phyloP scores from a whole-genome alignment of 1,140 invertebrate genomes.

The Drosophila pachea region DNA sequence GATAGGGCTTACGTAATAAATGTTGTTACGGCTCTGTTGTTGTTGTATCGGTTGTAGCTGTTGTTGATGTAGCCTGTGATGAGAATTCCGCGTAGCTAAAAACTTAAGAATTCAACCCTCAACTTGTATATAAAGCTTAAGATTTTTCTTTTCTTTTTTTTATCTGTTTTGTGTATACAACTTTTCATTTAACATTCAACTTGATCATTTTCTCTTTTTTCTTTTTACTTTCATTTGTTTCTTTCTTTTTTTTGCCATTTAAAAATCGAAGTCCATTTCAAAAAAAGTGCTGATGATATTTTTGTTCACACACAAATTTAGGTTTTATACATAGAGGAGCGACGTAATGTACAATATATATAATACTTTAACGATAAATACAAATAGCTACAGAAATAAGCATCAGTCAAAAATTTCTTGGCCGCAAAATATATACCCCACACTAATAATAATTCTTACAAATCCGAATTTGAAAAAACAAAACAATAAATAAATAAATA shows the following conservation, averaged over 20 bases:
- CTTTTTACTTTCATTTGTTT: slow-evolving; percentile 27
- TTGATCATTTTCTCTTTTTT: slow-evolving; percentile 29
- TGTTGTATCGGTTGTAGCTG: slow-evolving; percentile 31
- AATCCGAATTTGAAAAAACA: slow-evolving; percentile 39
- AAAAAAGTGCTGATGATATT: slow-evolving; percentile 78
- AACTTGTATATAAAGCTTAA: slow-evolving; percentile 76
- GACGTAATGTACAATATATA: slow-evolving; percentile 66
- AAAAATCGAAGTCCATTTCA: slow-evolving; percentile 79
- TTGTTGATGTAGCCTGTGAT: slow-evolving; percentile 48
- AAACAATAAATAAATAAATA: slow-evolving; percentile 13
- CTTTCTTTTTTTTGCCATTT: slow-evolving; percentile 53
- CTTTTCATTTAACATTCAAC: slow-evolving; percentile 43
- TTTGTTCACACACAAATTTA: slow-evolving; percentile 78
- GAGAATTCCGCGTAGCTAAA: slow-evolving; percentile 63
- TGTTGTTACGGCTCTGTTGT: slow-evolving; percentile 46
- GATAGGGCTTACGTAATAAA: slow-evolving; percentile 61
- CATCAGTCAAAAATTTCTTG: slow-evolving; percentile 77
- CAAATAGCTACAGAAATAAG: slow-evolving; percentile 64
- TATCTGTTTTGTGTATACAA: slow-evolving; percentile 64
- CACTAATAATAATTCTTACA: slow-evolving; percentile 20
- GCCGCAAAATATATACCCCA: slow-evolving; percentile 59
- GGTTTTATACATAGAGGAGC: slow-evolving; percentile 73
- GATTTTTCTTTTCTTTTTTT: slow-evolving; percentile 36
- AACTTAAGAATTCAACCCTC: slow-evolving; percentile 77
- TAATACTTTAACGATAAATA: slow-evolving; percentile 58